Percentiles rank a stretch among this genome's conserved stretches.
These are phyloP conservation scores for Melanerpes formicivorus DNA, from an alignment of 2,113 vertebrate species.

Conservation along the genomic window DNA sequence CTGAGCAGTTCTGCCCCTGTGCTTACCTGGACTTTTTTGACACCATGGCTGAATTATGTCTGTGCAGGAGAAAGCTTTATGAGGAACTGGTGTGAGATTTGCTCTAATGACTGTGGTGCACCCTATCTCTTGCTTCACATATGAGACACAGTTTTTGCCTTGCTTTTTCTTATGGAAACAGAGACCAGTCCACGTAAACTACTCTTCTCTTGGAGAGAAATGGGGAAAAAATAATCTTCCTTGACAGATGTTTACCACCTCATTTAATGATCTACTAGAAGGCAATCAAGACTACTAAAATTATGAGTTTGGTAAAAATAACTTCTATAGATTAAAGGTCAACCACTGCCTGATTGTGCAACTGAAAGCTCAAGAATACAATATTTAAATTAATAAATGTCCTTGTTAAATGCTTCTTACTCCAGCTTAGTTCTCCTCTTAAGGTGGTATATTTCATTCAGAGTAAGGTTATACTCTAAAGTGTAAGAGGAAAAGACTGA, in stretches of 20 bases:
- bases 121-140: not conserved
- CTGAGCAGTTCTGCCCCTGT: not conserved
- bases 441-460: not conserved
- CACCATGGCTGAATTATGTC: not conserved
- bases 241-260: not conserved
- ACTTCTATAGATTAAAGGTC: not conserved
- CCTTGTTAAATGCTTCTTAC: not conserved
- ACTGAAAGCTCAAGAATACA: not conserved
- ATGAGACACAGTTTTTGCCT: not conserved
- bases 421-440: not conserved
- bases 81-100: not conserved
- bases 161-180: not conserved
- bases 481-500: not conserved
- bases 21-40: not conserved
- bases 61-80: not conserved
- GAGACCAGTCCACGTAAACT: not conserved
- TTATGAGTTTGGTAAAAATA: not conserved
- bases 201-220: not conserved
- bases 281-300: not conserved
- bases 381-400: not conserved
- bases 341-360: not conserved
- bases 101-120: not conserved
- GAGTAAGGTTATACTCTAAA: not conserved
- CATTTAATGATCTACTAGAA: not conserved
- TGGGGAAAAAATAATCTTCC: not conserved